Evolutionary conservation across 2,797 vertebrate species (phyloP).

Genomic region (Chloroceryle amazona): DNA sequence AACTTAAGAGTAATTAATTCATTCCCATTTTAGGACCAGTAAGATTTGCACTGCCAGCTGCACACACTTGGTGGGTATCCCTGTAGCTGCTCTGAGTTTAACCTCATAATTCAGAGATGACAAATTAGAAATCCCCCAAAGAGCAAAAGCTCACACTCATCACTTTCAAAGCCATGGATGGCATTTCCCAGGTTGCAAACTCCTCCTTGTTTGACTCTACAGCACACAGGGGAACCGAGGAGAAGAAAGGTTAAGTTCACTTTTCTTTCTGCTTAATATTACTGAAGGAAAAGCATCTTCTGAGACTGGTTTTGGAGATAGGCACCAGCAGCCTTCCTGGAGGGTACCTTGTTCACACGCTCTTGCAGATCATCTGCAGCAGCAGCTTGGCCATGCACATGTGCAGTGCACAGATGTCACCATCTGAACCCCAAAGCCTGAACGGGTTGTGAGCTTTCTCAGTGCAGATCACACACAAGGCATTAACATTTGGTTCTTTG

Average conservation of each 20-base stretch:
- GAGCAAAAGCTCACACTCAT: neutral
- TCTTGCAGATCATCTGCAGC: neutral
- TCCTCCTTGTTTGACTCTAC: neutral
- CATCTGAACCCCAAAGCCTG: neutral
- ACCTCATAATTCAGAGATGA: neutral
- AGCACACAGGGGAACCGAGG: neutral
- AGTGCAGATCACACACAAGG: neutral
- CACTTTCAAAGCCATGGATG: neutral
- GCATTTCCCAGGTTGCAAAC: neutral
- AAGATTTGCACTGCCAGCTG: neutral
- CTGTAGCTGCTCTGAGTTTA: neutral
- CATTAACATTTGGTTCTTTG: neutral
- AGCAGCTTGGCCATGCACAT: rapidly evolving
- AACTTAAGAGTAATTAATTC: neutral
- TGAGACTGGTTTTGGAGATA: neutral
- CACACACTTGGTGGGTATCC: neutral
- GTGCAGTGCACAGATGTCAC: neutral
- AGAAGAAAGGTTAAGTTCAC: neutral
- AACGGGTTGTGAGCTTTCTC: neutral
- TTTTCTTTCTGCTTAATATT: neutral
- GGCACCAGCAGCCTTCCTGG: neutral
- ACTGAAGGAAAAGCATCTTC: neutral
- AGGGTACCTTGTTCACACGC: neutral
- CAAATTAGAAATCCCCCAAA: neutral
- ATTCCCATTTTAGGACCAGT: neutral